phyloP scores from a whole-genome alignment of 2,113 vertebrate genomes.

The Chaetodon trifascialis region DNA sequence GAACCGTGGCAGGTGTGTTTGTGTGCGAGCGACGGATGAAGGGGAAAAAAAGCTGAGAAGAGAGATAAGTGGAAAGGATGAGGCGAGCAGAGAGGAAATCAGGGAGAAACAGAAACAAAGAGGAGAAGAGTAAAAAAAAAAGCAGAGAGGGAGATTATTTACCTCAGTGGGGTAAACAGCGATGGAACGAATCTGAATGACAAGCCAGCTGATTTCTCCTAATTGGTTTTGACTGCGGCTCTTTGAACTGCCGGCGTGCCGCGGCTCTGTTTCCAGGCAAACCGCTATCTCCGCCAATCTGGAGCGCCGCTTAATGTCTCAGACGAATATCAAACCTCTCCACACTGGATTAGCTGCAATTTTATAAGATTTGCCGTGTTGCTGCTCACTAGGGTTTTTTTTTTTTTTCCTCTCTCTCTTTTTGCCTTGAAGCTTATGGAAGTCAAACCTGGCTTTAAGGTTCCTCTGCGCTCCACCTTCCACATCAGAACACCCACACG shows the following conservation, averaged over 20 bases:
- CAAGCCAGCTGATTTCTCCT: constrained; percentile 76
- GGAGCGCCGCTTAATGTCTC: constrained; percentile 61
- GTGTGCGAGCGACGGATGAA: not conserved
- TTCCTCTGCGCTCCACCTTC: constrained; percentile 43
- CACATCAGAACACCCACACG: constrained; percentile 40
- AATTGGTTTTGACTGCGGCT: constrained; percentile 79
- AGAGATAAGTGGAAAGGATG: constrained; percentile 21
- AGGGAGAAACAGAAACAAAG: constrained; percentile 26
- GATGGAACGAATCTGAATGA: constrained; percentile 79
- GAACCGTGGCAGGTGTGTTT: constrained; percentile 39
- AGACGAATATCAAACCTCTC: constrained; percentile 72
- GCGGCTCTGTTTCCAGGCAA: constrained; percentile 64
- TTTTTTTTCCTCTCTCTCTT: not conserved
- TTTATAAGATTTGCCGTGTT: constrained; percentile 57
- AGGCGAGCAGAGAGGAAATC: constrained; percentile 25
- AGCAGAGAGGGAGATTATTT: constrained; percentile 53
- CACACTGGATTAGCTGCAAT: constrained; percentile 67
- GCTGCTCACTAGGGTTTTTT: constrained; percentile 27
- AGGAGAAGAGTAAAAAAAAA: constrained; percentile 27
- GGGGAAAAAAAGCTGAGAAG: not conserved
- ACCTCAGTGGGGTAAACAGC: constrained; percentile 65
- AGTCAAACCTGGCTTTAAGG: constrained; percentile 34
- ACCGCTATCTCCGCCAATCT: constrained; percentile 67
- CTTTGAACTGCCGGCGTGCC: constrained; percentile 70
- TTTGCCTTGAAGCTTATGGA: not conserved